Evolutionary conservation across 2,113 vertebrate genomes (phyloP), one percentile per base, ranked within the genome.

Genomic region (Tachuris rubrigastra): DNA sequence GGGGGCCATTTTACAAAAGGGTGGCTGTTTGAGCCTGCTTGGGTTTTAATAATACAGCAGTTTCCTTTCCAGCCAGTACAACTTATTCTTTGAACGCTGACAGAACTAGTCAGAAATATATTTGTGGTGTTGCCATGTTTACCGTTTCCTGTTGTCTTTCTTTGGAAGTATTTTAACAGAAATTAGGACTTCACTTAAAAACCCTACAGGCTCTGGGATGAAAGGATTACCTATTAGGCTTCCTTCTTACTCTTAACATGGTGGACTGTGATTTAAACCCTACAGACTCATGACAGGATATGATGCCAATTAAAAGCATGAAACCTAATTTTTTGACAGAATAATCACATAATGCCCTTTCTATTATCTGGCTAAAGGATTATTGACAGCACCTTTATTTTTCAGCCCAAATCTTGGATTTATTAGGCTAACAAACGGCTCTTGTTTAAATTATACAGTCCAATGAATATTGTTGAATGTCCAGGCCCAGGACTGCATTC

Each of bases 91-190:
- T 98, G 98, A 98, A 98, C 58, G 52, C 10, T 30, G 93, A 96
- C 95, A 98, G 98, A 98, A 98, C 98, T 82, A 96, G 95, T 97
- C 81, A 87, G 91, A 98, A 97, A 97, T 97, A 95, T 98, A 98
- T 97, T 91, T 98, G 90, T 92, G 92, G 97, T 98, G 98, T 97
- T 98, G 97, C 97, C 97, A 97, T 95, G 95, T 97, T 98, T 97
- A 95, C 96, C 93, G 96, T 98, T 98, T 98, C 98, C 98, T 98
- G 97, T 98, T 98, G 97, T 98, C 98, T 97, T 97, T 97, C 96
- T 93, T 95, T 96, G 94, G 96, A 98, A 98, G 92, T 90, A 91
- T 97, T 97, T 96, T 86, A 97, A 87, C 97, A 97, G 97, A 98
- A 98, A 98, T 98, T 97, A 97, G 92, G 89, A 93, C 85, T 89